phyloP scores from a whole-genome alignment of 2,113 vertebrate genomes.

The Clupea harengus region DNA sequence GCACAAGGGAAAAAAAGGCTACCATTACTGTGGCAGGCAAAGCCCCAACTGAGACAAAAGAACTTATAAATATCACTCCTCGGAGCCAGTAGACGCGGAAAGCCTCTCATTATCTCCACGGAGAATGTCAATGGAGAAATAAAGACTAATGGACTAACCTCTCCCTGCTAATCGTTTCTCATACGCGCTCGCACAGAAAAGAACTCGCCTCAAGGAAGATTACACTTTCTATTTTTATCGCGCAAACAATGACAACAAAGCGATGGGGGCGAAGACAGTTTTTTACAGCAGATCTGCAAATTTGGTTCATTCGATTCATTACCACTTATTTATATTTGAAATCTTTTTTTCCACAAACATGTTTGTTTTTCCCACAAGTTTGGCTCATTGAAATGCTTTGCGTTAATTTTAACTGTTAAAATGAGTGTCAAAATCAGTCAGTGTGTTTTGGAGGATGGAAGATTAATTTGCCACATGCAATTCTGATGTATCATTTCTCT shows the following conservation, averaged over 20 bases:
- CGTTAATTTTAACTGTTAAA: conserved; percentile 56
- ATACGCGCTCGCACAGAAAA: conserved; percentile 49
- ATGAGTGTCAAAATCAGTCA: conserved; percentile 69
- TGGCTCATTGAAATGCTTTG: conserved; percentile 48
- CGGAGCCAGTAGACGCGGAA: conserved; percentile 45
- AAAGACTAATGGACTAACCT: conserved; percentile 68
- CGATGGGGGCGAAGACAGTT: neutral
- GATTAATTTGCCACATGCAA: conserved; percentile 72
- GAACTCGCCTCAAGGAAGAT: conserved; percentile 54
- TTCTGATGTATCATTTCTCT: conserved; percentile 59
- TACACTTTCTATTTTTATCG: conserved; percentile 60
- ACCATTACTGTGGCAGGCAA: conserved; percentile 34
- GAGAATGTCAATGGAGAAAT: conserved; percentile 61
- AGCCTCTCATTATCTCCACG: conserved; percentile 62
- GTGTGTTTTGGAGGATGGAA: conserved; percentile 53
- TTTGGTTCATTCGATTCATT: neutral
- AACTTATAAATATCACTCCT: conserved; percentile 65
- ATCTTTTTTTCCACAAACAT: neutral
- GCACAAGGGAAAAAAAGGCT: conserved; percentile 47
- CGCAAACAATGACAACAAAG: conserved; percentile 38
- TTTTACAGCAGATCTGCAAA: neutral
- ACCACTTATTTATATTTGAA: neutral
- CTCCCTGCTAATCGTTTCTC: conserved; percentile 63
- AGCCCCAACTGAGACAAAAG: conserved; percentile 59
- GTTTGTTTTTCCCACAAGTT: conserved; percentile 18